phyloP scores from a whole-genome alignment of 2,113 vertebrate species.

The Brachyhypopomus gauderio region DNA sequence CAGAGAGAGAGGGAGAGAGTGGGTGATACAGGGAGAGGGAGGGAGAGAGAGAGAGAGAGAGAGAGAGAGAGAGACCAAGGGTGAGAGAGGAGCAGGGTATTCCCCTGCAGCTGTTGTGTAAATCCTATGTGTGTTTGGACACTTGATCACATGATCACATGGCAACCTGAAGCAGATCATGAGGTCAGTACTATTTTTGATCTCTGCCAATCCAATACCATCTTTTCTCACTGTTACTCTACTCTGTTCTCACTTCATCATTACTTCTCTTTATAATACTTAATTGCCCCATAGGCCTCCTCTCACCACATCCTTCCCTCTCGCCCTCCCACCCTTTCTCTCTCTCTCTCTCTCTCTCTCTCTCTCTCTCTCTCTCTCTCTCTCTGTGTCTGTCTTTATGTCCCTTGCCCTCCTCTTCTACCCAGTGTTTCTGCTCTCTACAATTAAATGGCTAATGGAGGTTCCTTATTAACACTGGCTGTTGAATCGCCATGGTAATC shows the following conservation, averaged over 20 bases:
- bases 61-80: background rate
- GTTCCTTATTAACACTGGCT: conserved; percentile 16
- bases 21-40: no score
- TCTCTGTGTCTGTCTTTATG: background rate
- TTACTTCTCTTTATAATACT: conserved; percentile 11
- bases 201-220: conserved; percentile 26
- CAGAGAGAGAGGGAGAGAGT: no score
- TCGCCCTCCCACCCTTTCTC: background rate
- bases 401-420: background rate
- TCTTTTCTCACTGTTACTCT: background rate
- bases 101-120: conserved; percentile 40
- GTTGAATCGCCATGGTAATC: background rate
- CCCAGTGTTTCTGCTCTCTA: conserved; percentile 11
- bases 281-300: background rate
- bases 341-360: background rate
- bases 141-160: conserved; percentile 26
- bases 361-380: background rate
- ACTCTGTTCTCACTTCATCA: background rate
- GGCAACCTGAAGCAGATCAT: conserved; percentile 29
- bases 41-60: no score
- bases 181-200: conserved; percentile 45
- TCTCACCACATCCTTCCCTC: background rate
- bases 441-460: conserved; percentile 35
- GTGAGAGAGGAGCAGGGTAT: background rate
- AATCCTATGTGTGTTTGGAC: background rate